Evolutionary conservation across 1,140 invertebrate species (phyloP).

Genomic region (Drosophila truncata): DNA sequence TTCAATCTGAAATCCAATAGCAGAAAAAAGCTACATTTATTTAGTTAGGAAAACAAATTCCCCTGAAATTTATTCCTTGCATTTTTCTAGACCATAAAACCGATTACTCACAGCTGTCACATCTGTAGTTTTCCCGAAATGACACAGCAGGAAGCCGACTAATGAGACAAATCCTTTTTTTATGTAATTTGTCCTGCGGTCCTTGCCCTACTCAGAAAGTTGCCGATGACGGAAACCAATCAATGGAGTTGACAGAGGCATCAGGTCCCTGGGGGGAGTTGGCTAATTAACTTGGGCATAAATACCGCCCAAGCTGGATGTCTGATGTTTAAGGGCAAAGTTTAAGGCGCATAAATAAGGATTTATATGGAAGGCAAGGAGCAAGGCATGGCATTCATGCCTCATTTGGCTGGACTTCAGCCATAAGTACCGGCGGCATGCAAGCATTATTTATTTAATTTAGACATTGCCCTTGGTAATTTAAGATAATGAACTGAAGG

Average conservation of each 20-base stretch:
- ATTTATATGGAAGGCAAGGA: conserved; percentile 10
- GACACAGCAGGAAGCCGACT: conserved; percentile 22
- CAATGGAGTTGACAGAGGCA: conserved; percentile 10
- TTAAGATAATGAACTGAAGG: conserved; percentile 44
- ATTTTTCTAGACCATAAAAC: conserved; percentile 11
- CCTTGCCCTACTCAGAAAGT: conserved; percentile 1
- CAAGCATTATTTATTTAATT: conserved; percentile 45
- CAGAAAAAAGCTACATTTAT: neutral
- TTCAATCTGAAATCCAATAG: neutral
- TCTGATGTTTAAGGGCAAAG: conserved; percentile 12
- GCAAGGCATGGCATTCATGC: neutral
- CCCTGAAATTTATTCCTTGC: neutral
- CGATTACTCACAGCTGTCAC: conserved; percentile 27
- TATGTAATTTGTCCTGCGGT: neutral
- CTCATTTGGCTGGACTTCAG: conserved; percentile 3
- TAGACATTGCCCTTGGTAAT: conserved; percentile 31
- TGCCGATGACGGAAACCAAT: conserved; percentile 38
- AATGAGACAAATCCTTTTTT: conserved; percentile 42
- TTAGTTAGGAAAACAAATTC: conserved; percentile 1
- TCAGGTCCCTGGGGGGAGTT: neutral
- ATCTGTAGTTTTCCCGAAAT: neutral
- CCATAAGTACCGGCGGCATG: conserved; percentile 34
- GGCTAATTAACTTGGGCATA: conserved; percentile 40
- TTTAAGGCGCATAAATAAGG: conserved; percentile 43
- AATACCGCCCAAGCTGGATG: neutral